A percentile compares a stretch with the other conserved stretches of the same genome.
phyloP scores from a whole-genome alignment of 2,113 vertebrate species.

The Nycticebus coucang region DNA sequence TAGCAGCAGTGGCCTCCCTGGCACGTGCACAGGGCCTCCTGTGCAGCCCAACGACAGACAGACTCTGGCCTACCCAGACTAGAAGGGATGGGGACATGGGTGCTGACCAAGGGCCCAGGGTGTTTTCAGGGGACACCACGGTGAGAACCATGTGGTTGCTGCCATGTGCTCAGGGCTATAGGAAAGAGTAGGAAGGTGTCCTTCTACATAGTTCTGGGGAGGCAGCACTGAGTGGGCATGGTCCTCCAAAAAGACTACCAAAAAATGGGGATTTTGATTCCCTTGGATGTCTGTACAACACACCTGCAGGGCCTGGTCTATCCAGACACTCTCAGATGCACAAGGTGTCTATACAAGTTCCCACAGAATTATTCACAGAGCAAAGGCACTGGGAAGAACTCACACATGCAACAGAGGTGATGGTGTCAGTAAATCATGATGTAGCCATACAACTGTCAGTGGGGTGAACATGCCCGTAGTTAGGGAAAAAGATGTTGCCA shows the following conservation, averaged over 20 bases:
- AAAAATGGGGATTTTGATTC: neutral
- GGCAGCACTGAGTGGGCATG: neutral
- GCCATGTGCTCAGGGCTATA: rapidly evolving
- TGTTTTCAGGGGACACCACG: no score
- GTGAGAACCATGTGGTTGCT: neutral
- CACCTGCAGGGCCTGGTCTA: neutral
- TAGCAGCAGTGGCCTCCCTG: neutral
- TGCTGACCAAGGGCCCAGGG: neutral
- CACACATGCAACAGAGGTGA: neutral
- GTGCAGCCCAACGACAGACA: neutral
- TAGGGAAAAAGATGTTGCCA: neutral
- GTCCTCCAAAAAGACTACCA: neutral
- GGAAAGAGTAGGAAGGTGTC: no score
- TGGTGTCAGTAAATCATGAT: rapidly evolving
- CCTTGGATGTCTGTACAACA: neutral
- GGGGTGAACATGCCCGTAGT: neutral
- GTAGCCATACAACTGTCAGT: no score
- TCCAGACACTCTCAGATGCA: neutral
- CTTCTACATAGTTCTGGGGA: neutral
- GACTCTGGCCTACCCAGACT: neutral
- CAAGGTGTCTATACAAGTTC: neutral
- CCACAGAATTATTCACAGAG: neutral
- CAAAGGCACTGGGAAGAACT: neutral
- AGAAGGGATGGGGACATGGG: no score
- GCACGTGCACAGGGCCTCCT: rapidly evolving